Evolutionary conservation across 1,140 invertebrate genomes (phyloP), one percentile per base, ranked within the genome.

Genomic region (Asobara japonica): DNA sequence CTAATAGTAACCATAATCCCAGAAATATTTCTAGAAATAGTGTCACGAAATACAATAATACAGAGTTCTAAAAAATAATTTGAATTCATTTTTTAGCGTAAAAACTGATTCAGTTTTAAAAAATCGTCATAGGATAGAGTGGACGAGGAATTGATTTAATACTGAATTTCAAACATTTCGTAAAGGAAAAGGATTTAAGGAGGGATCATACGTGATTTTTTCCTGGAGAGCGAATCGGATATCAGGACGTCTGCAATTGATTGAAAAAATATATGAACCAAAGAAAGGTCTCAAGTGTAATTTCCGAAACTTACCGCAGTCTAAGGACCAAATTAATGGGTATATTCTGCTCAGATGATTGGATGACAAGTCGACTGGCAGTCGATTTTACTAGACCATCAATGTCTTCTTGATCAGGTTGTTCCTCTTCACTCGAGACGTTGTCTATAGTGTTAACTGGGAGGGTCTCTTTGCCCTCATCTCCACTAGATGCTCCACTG

Each of bases 301-400:
- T 36, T 31, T n/a, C n/a, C n/a, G n/a, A 74, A 27, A 79, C 77
- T 67, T 80, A 91, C 91, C 94, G 91, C 89, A 96, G 93, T 86
- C 94, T 90, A 71, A 96, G 88, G 7, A 96, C 94, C 77, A 96
- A 88, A 88, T 95, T 95, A 72, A 93, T 89, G 74, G 90, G 88
- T 79, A 84, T 79, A 72, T 86, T 88, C 75, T 85, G 82, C 36
- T 86, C 85, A 13, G 78, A 73, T 5, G 77, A 65, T 67, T 77
- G 78, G 25, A 82, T 73, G 13, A 75, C 73, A 25, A 81, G 66
- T 20, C 83, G 82, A 77, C 81, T 85, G 5, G 74, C 73, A 6
- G 79, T 76, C 4, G 75, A 70, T 67, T 83, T 87, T 0, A 80
- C 78, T 64, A 79, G 77, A 18, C 82, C 82, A 33, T 84, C 85